These are phyloP conservation scores for Oryzias melastigma DNA, from an alignment of 2,113 vertebrate genomes.

Conservation along the genomic window DNA sequence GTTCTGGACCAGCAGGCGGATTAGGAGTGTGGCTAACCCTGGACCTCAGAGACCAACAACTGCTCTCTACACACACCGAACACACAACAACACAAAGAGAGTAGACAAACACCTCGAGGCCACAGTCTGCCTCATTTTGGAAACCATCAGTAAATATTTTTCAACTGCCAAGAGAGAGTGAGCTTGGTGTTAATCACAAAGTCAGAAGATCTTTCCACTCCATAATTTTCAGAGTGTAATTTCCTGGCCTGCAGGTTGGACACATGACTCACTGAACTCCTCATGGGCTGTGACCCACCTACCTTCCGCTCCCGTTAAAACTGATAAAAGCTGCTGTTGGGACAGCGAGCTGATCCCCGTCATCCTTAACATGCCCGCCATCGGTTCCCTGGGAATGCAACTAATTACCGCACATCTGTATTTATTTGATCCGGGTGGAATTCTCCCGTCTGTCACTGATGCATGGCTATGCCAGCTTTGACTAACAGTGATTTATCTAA, in stretches of 20 bases:
- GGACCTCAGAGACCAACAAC: too few relatives aligned
- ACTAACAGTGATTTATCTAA: conserved; percentile 93
- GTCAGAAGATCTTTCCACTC: background rate
- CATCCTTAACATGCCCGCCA: conserved; percentile 89
- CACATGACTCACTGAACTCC: conserved; percentile 86
- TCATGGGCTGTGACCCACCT: conserved; percentile 86
- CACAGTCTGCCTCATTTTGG: too few relatives aligned
- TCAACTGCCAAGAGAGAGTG: too few relatives aligned
- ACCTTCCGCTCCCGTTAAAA: conserved; percentile 79
- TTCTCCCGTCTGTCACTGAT: conserved; percentile 92
- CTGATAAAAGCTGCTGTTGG: conserved; percentile 85
- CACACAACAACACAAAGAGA: too few relatives aligned
- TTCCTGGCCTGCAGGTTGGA: conserved; percentile 72
- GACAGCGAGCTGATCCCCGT: conserved; percentile 85
- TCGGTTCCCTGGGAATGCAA: conserved; percentile 91
- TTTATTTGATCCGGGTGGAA: conserved; percentile 96
- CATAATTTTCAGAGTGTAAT: conserved; percentile 25
- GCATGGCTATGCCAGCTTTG: conserved; percentile 85
- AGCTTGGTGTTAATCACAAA: background rate
- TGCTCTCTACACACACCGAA: too few relatives aligned
- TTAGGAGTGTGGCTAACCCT: too few relatives aligned
- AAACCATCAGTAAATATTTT: too few relatives aligned
- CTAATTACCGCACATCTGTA: conserved; percentile 99
- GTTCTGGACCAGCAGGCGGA: too few relatives aligned
- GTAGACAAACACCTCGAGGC: too few relatives aligned